Evolutionary conservation across 2,113 vertebrate species (phyloP).

Genomic region (Pardalotus punctatus): DNA sequence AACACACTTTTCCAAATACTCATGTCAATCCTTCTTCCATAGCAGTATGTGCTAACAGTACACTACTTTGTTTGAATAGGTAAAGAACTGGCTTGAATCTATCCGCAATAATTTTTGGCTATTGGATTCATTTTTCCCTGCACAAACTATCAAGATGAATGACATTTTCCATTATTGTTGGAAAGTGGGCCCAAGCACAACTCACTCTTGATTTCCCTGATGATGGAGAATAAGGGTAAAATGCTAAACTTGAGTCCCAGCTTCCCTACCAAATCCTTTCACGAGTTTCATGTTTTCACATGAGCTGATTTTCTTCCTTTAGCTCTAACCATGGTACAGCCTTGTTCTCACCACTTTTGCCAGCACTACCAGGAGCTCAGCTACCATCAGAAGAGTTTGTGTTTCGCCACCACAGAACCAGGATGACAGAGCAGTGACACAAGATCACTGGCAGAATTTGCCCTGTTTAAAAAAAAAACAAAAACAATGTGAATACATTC

Average conservation of each 20-base stretch:
- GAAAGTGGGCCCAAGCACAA: neutral
- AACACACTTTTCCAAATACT: neutral
- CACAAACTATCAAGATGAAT: neutral
- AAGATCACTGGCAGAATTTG: neutral
- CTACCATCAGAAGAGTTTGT: neutral
- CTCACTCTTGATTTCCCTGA: neutral
- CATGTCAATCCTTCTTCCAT: neutral
- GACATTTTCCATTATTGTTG: neutral
- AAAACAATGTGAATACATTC: fast-evolving
- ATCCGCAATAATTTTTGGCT: neutral
- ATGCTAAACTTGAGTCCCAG: neutral
- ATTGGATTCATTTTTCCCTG: neutral
- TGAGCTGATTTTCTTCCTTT: neutral
- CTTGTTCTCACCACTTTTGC: neutral
- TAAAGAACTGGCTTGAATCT: neutral
- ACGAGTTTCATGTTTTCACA: fast-evolving
- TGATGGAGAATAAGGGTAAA: neutral
- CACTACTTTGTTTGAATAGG: neutral
- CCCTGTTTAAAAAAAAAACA: neutral
- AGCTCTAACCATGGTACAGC: neutral
- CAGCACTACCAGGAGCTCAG: neutral
- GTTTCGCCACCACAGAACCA: neutral
- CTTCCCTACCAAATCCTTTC: neutral
- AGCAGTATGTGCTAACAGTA: neutral
- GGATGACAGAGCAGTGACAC: neutral